Evolutionary conservation across 2,888 invertebrate species (phyloP).

Genomic region (Cephus nigrinus): DNA sequence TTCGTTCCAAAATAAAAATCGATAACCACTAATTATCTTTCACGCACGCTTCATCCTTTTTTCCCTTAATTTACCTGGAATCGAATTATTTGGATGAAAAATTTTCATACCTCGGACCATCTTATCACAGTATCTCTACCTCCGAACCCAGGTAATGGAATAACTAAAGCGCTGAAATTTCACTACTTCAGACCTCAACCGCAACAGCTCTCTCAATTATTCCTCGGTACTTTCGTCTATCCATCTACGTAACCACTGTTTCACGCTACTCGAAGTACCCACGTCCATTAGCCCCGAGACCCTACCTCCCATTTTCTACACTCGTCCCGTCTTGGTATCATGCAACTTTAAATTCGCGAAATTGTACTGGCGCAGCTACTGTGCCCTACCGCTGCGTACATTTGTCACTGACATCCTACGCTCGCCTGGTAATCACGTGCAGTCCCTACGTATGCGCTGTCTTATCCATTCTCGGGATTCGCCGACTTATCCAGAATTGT

Average conservation of each 20-base stretch:
- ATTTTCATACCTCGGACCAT: background rate
- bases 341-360: slow-evolving; percentile 32
- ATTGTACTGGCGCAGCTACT: slow-evolving; percentile 17
- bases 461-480: background rate
- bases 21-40: background rate
- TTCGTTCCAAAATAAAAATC: background rate
- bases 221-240: background rate
- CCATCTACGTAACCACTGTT: background rate
- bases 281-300: background rate
- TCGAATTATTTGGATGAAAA: too few relatives aligned
- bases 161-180: background rate
- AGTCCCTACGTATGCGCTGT: background rate
- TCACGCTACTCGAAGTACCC: background rate
- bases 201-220: background rate
- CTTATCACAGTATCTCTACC: background rate
- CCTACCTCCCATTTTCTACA: background rate
- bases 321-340: slow-evolving; percentile 8
- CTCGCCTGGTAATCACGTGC: background rate
- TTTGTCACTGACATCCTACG: background rate
- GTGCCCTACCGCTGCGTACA: background rate
- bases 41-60: background rate
- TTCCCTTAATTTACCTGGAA: background rate
- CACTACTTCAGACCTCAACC: background rate
- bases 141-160: background rate
- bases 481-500: background rate